Base-by-base conservation (phyloP, 2,888 invertebrate genomes). In the Hirtodrosophila cameraria region DNA sequence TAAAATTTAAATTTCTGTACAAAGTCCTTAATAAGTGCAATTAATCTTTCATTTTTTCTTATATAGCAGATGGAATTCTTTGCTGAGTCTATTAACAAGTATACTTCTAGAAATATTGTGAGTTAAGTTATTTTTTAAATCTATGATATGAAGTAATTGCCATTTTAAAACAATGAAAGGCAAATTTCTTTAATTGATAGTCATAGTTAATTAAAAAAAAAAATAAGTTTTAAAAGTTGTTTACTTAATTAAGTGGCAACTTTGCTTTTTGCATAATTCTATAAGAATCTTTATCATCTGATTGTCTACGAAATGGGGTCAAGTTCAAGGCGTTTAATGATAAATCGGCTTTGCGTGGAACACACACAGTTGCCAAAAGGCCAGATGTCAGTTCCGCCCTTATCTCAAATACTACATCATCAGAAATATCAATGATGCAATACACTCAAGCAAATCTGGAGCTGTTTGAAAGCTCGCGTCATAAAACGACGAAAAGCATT, bases 361-460 rank as follows among this genome's bases (percentile, higher is more conserved):
- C 20, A 8, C 6, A 11, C 20, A 8, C 6, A 8, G 33, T 39
- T 61, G 31, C 35, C 48, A 39, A 48, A 60, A 23, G 45, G 68
- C 30, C 38, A 49, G 18, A n/a, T 20, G 12, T 48, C 36, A 30
- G 50, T 30, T 61, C 30, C 35, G 61, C 62, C 64, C 53, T 62
- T 62, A 62, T 62, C 61, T 50, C 18, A 18, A n/a, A 63, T 18
- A 63, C 18, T 15, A 63, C 25, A 61, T 42, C 63, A 39, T 18
- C n/a, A 30, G 38, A 43, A 58, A 28, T 7, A 60, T 25, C 30
- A 18, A 31, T 18, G 43, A 48, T 11, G 11, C 46, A 36, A 36
- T 42, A 25, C 46, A 25, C 46, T 15, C 25, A 20, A 30, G n/a
- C 20, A 38, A 33, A 61, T 38, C 18, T 27, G 54, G 28, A 36